These are phyloP conservation scores for Samia ricini DNA, from an alignment of 1,140 invertebrate species.

Conservation along the genomic window DNA sequence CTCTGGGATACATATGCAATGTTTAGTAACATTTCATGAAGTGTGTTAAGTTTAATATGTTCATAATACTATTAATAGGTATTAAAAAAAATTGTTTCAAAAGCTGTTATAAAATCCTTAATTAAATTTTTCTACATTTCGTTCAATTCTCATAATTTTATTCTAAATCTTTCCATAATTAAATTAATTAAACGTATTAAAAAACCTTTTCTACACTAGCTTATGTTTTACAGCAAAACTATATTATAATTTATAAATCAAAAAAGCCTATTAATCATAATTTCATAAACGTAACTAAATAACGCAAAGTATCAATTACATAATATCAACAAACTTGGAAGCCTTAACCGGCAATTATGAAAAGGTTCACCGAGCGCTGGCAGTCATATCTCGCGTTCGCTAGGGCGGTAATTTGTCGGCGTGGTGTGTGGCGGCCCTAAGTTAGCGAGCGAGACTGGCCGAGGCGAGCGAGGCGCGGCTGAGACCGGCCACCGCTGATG, in stretches of 20 bases:
- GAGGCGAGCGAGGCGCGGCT: neutral
- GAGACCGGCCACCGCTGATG: slow-evolving; percentile 36
- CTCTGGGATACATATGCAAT: neutral
- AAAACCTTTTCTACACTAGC: too few relatives aligned
- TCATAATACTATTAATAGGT: too few relatives aligned
- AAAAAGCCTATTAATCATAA: neutral
- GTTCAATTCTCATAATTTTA: too few relatives aligned
- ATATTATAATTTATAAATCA: neutral
- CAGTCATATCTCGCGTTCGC: slow-evolving; percentile 1
- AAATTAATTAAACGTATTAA: too few relatives aligned
- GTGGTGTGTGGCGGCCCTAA: slow-evolving; percentile 62
- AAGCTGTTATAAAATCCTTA: too few relatives aligned
- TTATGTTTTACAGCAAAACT: too few relatives aligned
- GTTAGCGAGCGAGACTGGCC: slow-evolving; percentile 24
- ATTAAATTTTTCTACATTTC: too few relatives aligned
- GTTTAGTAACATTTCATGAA: too few relatives aligned
- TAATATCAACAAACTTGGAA: neutral
- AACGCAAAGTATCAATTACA: neutral
- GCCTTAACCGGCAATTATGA: neutral
- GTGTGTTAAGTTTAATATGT: too few relatives aligned
- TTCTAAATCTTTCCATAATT: too few relatives aligned
- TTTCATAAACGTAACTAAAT: neutral
- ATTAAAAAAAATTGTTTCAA: too few relatives aligned
- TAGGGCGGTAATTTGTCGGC: slow-evolving; percentile 46
- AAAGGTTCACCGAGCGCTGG: neutral